Base-by-base conservation (phyloP, 2,113 vertebrate species). In the Lamprologus sp. region DNA sequence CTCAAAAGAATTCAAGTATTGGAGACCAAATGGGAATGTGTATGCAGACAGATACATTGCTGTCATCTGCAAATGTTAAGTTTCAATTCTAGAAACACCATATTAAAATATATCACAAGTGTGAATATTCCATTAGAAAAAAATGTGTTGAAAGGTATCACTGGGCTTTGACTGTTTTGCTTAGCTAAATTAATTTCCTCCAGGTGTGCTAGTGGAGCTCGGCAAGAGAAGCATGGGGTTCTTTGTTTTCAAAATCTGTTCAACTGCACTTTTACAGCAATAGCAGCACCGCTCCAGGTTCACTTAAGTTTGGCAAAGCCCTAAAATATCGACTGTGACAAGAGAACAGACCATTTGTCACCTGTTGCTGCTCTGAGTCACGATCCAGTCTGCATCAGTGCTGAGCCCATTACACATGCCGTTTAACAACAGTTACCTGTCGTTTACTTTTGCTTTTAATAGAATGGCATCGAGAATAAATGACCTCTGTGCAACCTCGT, bases 151-250 rank as follows among this genome's bases (percentile, higher is more conserved):
- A 89, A 87, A 86, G 75, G 79, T 81, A 75, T 79, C 45, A 37
- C 28, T 10, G 84, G 70, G 40, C 23, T 90, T 88, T 79, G 68
- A 84, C 56, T 90, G 82, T 91, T 93, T 89, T 81, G 21, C 83
- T 89, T 87, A 45, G 54, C 83, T 80, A 26, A 87, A 83, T 87
- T 84, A 55, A 87, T 90, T 91, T 93, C 91, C 81, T 92, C 89
- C 82, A 87, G 88, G 84, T 90, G 85, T 56, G 31, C 37, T 77
- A 28, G 45, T 77, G 53, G 79, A 91, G 84, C 82, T 85, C 19
- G 42, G 28, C 54, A 79, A 88, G 73, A 77, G 51, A 23, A 40
- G 14, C 19, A 45, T 73, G 19, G 79, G 19, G 28, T 26, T 17
- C 63, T 86, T 47, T 13, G 28, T 63, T 80, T 85, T 37, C 35